A percentile compares a stretch with the other conserved stretches of the same genome.
phyloP scores from a whole-genome alignment of 37 sponge, comb jelly and placozoan genomes.

The Amphimedon queenslandica region DNA sequence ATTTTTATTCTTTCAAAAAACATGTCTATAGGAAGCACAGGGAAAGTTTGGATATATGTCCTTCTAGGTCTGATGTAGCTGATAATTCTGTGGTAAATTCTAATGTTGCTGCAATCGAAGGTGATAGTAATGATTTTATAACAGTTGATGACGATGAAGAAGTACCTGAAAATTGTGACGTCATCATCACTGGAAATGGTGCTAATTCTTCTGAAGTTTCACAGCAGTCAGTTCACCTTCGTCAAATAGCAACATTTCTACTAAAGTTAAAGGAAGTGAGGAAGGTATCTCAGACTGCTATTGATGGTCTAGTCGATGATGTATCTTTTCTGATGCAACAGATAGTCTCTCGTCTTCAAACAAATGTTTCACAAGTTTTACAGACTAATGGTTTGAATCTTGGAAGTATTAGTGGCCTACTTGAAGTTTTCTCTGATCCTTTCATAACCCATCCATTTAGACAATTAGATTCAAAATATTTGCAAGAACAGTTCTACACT shows the following conservation, averaged over 20 bases:
- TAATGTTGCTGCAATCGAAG: neutral
- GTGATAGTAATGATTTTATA: neutral
- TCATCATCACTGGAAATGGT: too few relatives aligned
- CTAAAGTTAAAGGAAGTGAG: slow-evolving; percentile 11
- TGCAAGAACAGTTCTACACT: slow-evolving; percentile 10
- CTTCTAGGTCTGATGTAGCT: neutral
- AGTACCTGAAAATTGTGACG: too few relatives aligned
- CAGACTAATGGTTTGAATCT: neutral
- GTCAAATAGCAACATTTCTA: slow-evolving; percentile 15
- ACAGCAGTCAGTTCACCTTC: too few relatives aligned
- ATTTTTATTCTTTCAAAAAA: slow-evolving; percentile 14
- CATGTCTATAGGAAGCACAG: slow-evolving; percentile 23
- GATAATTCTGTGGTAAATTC: neutral
- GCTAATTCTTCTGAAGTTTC: too few relatives aligned
- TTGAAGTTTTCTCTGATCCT: neutral
- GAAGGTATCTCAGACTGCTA: neutral
- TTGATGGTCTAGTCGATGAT: neutral
- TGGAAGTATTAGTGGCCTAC: neutral
- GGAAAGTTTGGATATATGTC: neutral
- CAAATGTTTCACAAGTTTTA: neutral
- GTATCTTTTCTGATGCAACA: neutral
- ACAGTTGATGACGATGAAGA: neutral
- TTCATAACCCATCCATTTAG: neutral
- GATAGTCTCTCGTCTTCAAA: neutral
- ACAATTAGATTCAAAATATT: neutral